Base-by-base conservation (phyloP, 2,113 vertebrate species). In the Lophura nycthemera region DNA sequence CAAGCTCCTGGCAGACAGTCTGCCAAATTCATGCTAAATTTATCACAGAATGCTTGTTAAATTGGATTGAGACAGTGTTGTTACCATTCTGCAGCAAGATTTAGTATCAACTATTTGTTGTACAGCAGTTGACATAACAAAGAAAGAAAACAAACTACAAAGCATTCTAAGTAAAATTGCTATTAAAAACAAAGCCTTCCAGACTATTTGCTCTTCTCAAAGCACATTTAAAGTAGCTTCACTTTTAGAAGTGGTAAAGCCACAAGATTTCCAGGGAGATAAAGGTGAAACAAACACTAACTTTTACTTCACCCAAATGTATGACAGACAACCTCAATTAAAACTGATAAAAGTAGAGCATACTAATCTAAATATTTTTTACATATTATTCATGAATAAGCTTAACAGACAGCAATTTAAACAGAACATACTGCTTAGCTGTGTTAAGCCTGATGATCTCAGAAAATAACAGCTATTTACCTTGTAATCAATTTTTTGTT, bases 401-500 rank as follows among this genome's bases (percentile, higher is more conserved):
- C 12, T 34, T 29, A 43, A 78, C 27, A 52, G 45, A 50, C 19
- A 66, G 18, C 17, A 79, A 7, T 25, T 34, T 66, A 43, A 43
- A 56, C 14, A 73, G 27, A 54, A 69, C 5, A 32, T 4, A 32
- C 0, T 80, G 69, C n/a, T 3, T 42, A 32, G 32, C 13, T 79
- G 19, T 13, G 29, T 32, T 24, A 75, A 54, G 7, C 11, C 72
- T 80, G 63, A 89, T 75, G 18, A 43, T 32, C 57, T 57, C 32
- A 30, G 8, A 85, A 75, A 77, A 40, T 47, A 52, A 81, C 11
- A 88, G 69, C 71, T 65, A 25, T 88, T 52, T 97, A 99, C 99
- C 99, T 99, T 45, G 99, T 99, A 96, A 99, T 99, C 83, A 99
- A 95, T 64, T 99, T 99, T 98, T 99, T 99, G 97, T 98, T 99